Percentiles rank a stretch among this genome's conserved stretches.
Evolutionary conservation across 2,888 invertebrate species (phyloP).

Genomic region (Cephus runcator): DNA sequence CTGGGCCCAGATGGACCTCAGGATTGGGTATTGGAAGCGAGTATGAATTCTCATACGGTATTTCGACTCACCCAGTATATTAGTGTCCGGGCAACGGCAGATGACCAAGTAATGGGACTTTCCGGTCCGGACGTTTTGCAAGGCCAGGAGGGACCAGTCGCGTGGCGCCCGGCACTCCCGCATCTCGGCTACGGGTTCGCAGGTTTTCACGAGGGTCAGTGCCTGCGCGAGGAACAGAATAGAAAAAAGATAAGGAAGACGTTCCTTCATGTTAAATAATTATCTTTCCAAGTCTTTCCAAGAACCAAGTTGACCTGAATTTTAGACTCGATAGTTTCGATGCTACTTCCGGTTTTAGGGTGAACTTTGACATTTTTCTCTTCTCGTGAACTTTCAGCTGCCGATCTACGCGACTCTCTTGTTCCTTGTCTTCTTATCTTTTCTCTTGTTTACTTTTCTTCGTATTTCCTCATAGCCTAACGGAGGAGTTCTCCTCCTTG

Average conservation of each 20-base stretch:
- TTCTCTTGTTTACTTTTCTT: not conserved
- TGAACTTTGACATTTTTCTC: too few relatives aligned
- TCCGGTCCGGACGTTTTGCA: conserved; percentile 92
- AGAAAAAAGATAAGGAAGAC: not conserved
- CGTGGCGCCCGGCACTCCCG: conserved; percentile 87
- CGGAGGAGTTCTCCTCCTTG: not conserved
- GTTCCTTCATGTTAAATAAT: too few relatives aligned
- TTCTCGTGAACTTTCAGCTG: too few relatives aligned
- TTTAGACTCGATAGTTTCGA: too few relatives aligned
- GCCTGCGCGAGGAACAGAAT: conserved; percentile 66
- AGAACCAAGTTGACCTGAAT: not conserved
- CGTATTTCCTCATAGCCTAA: not conserved
- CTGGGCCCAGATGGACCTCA: not conserved
- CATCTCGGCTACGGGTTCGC: conserved; percentile 93
- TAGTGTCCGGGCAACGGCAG: conserved; percentile 87
- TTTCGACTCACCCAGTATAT: conserved; percentile 78
- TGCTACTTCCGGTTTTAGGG: not conserved
- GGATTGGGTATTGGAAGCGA: not conserved
- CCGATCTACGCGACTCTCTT: not conserved
- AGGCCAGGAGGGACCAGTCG: conserved; percentile 90
- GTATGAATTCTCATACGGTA: not conserved
- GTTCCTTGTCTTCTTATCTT: not conserved
- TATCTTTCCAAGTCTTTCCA: too few relatives aligned
- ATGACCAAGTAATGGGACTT: conserved; percentile 95
- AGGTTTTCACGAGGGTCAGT: conserved; percentile 90